Evolutionary conservation across 2,797 vertebrate genomes (phyloP).

Genomic region (Lagodon rhomboides): DNA sequence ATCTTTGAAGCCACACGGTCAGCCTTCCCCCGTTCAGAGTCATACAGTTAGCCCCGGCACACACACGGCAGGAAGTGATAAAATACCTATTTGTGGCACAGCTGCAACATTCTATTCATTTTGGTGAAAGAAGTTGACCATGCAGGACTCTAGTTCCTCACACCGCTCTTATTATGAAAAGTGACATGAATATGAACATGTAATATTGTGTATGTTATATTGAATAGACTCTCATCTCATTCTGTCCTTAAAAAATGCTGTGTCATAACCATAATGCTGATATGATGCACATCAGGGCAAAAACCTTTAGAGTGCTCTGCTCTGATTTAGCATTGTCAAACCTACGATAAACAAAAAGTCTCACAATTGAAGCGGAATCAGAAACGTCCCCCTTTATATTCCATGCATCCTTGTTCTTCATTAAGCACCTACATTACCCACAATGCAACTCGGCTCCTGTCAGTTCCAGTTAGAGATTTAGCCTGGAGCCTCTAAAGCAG

Average conservation of each 20-base stretch:
- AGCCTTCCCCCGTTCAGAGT: conserved; percentile 38
- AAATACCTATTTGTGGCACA: conserved; percentile 27
- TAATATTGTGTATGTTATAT: background rate
- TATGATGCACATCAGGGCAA: background rate
- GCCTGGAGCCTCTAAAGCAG: background rate
- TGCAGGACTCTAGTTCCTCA: background rate
- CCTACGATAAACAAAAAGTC: background rate
- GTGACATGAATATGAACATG: background rate
- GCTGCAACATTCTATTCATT: conserved; percentile 6
- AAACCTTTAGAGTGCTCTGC: background rate
- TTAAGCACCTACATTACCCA: background rate
- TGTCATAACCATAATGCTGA: background rate
- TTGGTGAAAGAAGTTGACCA: background rate
- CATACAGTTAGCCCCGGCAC: conserved; percentile 26
- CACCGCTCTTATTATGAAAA: background rate
- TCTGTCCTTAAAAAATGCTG: too few relatives aligned
- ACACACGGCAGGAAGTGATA: conserved; percentile 31
- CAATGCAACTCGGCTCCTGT: background rate
- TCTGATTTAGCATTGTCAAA: background rate
- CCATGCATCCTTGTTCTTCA: background rate
- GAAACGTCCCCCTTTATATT: background rate
- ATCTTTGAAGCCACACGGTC: conserved; percentile 57
- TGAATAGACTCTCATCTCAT: background rate
- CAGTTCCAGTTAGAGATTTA: background rate
- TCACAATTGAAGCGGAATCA: background rate